Base-by-base conservation (phyloP, 2,113 vertebrate species). In the Cynopterus brachyotis region DNA sequence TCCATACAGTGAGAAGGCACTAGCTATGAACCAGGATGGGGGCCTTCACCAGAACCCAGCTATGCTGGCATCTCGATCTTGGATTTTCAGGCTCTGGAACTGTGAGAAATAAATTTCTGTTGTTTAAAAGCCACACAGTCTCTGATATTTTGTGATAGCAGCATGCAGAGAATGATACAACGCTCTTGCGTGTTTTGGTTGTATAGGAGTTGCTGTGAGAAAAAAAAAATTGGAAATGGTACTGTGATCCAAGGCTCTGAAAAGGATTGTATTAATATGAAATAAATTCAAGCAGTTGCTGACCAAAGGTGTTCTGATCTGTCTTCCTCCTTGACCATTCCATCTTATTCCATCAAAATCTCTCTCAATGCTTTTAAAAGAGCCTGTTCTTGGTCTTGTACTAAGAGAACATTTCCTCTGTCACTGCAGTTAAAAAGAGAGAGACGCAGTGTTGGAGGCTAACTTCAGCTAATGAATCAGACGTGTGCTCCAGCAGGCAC, bases 261-360 rank as follows among this genome's bases (percentile, higher is more conserved):
- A 81, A 26, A 85, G 20, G 22, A 89, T 6, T 40, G 1, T 72
- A 45, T 67, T 72, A 57, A 80, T 47, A 35, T 17, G 32, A 95
- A 96, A 94, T 35, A 79, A 91, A 94, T 67, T n/a, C 78, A 96
- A 67, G 45, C 16, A 64, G 22, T 57, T 73, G 19, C 37, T 2
- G 53, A 82, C 13, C 47, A 78, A 67, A 91, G 60, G 81, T 64
- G 30, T 69, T 90, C 94, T 59, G 32, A 69, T 47, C 37, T 40
- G 35, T 72, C 70, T 85, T 91, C 59, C 30, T 67, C 70, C 37
- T 76, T 88, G 59, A 57, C 83, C 37, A 26, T 67, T 64, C 59
- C 30, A 60, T 72, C 19, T 35, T 53, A 89, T 84, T 90, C 26
- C 30, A 79, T 79, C 76, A 89, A 84, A 90, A 86, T 69, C 30